Evolutionary conservation across 1,140 invertebrate species (phyloP), one percentile per base, ranked within the genome.

Genomic region (Drosophila insularis): DNA sequence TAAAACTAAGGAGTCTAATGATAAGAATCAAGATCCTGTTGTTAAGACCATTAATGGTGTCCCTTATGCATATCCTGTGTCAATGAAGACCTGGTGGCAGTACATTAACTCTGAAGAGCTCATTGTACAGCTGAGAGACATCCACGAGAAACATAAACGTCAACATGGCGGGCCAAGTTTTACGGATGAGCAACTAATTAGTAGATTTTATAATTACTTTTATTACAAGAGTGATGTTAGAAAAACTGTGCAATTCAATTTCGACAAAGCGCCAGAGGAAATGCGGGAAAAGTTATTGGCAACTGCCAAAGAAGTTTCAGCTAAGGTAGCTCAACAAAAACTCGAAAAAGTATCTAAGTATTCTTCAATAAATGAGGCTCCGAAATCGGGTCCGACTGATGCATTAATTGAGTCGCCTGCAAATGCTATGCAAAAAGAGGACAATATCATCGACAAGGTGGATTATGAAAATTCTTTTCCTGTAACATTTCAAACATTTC

Each of bases 61-160:
- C 0, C 1, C 11, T 7, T 63, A 35, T 19, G 46, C 63, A 10
- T 63, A 14, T 11, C 66, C 59, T 1, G 46, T 68, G 4, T 23
- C 40, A 7, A 14, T 68, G 4, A 13, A 63, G 1, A 54, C 46
- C 1, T 27, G 27, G 39, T 63, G 14, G 17, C 35, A n/a, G 1
- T 46, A 37, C 27, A 68, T 68, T 8, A 68, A 68, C 13, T 63
- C 31, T 27, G 23, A 63, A n/a, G 46, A 63, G 21, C 27, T 68
- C 0, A 53, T 35, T 14, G 14, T 17, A 19, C 55, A 58, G n/a
- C 13, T 58, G 1, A 58, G 31, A 14, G 32, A 58, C 8, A 7
- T 31, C 27, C 17, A 35, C 11, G 14, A 58, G 5, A 58, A 11
- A 0, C 2, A 37, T 5, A 35, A 10, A 17, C 13, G 14, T 14